Base-by-base conservation (phyloP, 2,797 vertebrate genomes). In the Sebastolobus altivelis region DNA sequence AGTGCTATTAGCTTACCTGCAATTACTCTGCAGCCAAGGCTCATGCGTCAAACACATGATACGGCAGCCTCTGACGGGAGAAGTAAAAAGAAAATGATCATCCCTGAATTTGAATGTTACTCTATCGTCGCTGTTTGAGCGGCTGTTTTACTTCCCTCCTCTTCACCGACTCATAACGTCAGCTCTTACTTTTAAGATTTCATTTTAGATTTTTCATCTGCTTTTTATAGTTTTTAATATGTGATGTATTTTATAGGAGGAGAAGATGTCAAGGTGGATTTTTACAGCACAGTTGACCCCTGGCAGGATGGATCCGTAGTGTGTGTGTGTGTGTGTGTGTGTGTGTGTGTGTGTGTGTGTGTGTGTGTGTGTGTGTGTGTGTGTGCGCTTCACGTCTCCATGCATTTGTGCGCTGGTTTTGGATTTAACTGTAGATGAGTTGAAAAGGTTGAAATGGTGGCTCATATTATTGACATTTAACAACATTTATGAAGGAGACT, bases 241-340 rank as follows among this genome's bases (percentile, higher is more conserved):
- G 55, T 83, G 79, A 72, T 84, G 35, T 85, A 27, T 89, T 94
- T 92, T 92, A 91, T 87, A 22, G 65, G 77, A 79, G 37, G 65
- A 31, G 82, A 63, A 56, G 80, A 88, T 85, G 83, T 89, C 87
- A 91, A 93, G 92, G 89, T 87, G 88, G 67, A 18, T 66, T 90
- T 94, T 93, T 89, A 93, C 63, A 16, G 67, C 65, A 18, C 37
- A 56, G 56, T 20, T 92, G 89, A 91, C 90, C 89, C 68, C 70
- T 55, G 11, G 62, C 52, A 72, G 1, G 2, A 27, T 25, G 37
- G 49, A 6, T 67, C 20, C 10, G 14, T 29, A 5, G 60, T 56
- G 37, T 69, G 20, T 40, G 58, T 77, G 46, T 29, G 38, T 59
- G 33, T 54, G 59, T 43, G 2, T 59, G 46, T 35, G 11, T 75